Base-by-base conservation (phyloP, 2,888 invertebrate genomes). In the Macaria notata region DNA sequence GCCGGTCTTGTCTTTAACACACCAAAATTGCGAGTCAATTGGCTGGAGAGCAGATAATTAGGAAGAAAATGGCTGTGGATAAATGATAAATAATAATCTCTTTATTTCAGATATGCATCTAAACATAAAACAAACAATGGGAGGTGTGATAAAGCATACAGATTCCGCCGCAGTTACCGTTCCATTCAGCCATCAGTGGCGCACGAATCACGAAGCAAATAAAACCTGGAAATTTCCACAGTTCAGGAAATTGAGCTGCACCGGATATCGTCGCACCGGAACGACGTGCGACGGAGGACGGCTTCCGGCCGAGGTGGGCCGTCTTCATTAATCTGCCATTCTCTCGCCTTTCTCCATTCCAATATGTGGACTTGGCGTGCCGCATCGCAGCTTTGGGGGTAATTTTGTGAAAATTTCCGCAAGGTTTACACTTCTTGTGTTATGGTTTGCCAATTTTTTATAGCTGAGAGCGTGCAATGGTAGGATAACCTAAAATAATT, bases 221-320 rank as follows among this genome's bases (percentile, higher is more conserved):
- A 86, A 85, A 84, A 83, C 80, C 76, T 71, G 77, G 76, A 76
- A 79, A 78, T 78, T 84, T 82, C 81, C 78, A 83, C 79, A 76
- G 79, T 71, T 63, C 85, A 81, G 89, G 89, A 90, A 89, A 89
- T 90, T 88, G 88, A 84, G 84, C 84, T 85, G 83, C 86, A 83
- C 83, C 88, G 89, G 89, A 90, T 88, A 88, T 88, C 86, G 87
- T 84, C 84, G 83, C 84, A 85, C 84, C 83, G 88, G 87, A 79
- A 79, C 83, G 81, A 80, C 83, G 83, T 84, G 85, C 81, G 84
- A 84, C 81, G 81, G 77, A 79, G 86, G 80, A 83, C 81, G 81
- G 79, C 83, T 83, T 88, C 88, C 88, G 86, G 78, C 63, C 78
- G 82, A 81, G 81, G 81, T 83, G 79, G 76, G 78, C 78, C 77